phyloP scores from a whole-genome alignment of 2,797 vertebrate genomes.

The Pyrocephalus nanus region DNA sequence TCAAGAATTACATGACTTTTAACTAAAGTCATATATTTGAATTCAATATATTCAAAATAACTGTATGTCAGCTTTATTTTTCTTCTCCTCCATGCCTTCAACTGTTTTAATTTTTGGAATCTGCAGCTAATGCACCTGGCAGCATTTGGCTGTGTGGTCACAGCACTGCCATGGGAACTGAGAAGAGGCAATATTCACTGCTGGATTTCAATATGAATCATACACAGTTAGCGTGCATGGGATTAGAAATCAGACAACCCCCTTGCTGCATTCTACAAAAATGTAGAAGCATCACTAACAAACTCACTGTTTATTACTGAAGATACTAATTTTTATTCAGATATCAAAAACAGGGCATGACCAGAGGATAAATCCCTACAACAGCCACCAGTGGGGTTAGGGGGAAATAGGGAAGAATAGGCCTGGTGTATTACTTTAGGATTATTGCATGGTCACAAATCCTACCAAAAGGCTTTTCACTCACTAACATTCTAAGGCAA shows the following conservation, averaged over 20 bases:
- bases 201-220: slow-evolving; percentile 34
- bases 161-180: slow-evolving; percentile 38
- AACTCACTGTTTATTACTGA: background rate
- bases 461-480: background rate
- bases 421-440: background rate
- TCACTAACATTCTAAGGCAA: background rate
- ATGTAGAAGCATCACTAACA: background rate
- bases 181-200: slow-evolving; percentile 12
- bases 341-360: background rate
- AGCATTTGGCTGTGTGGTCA: slow-evolving; percentile 2
- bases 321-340: background rate
- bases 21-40: background rate
- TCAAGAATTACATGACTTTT: background rate
- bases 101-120: slow-evolving; percentile 14
- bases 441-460: background rate
- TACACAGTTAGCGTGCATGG: background rate
- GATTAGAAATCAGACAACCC: background rate
- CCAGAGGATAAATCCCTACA: background rate
- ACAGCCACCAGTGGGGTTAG: background rate
- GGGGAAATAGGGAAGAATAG: background rate
- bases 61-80: background rate
- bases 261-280: background rate
- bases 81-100: background rate
- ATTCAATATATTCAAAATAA: background rate
- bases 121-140: slow-evolving; percentile 27